Conservation (phyloP, 2,888 invertebrate genomes). For the Thalpophila matura region DNA sequence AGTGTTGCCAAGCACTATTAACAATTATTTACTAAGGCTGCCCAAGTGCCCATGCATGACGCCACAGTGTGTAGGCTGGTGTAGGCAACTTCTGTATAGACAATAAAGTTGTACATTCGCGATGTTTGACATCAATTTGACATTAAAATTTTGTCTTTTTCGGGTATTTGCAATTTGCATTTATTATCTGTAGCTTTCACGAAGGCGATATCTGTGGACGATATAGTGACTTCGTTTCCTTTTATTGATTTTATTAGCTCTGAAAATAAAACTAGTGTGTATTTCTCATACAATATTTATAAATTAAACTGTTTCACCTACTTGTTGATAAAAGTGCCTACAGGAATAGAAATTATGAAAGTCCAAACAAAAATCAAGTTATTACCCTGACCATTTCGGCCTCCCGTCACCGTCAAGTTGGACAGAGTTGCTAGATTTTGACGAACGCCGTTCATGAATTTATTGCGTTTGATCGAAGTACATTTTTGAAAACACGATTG, state of each 20-base stretch:
- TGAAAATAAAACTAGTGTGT: slow-evolving; percentile 60
- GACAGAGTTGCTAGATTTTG: slow-evolving; percentile 25
- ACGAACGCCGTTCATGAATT: slow-evolving; percentile 26
- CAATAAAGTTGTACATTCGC: too few relatives aligned
- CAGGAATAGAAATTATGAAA: slow-evolving; percentile 50
- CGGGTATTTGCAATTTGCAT: slow-evolving; percentile 12
- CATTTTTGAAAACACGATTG: slow-evolving; percentile 36
- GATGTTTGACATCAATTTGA: too few relatives aligned
- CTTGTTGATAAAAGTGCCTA: slow-evolving; percentile 13
- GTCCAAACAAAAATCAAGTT: slow-evolving; percentile 33
- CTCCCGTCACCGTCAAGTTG: slow-evolving; percentile 21
- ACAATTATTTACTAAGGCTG: too few relatives aligned
- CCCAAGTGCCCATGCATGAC: too few relatives aligned
- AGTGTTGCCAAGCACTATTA: too few relatives aligned
- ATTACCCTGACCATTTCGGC: slow-evolving; percentile 47
- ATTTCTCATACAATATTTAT: slow-evolving; percentile 42
- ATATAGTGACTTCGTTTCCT: slow-evolving; percentile 60
- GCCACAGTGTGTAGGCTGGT: too few relatives aligned
- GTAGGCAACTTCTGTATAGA: too few relatives aligned
- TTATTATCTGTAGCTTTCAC: slow-evolving; percentile 46
- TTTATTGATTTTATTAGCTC: slow-evolving; percentile 74
- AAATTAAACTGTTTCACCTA: slow-evolving; percentile 22
- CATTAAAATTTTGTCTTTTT: too few relatives aligned
- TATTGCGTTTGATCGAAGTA: slow-evolving; percentile 24
- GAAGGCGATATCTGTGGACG: slow-evolving; percentile 50